Evolutionary conservation across 2,797 vertebrate genomes (phyloP).

Genomic region (Otus scops): DNA sequence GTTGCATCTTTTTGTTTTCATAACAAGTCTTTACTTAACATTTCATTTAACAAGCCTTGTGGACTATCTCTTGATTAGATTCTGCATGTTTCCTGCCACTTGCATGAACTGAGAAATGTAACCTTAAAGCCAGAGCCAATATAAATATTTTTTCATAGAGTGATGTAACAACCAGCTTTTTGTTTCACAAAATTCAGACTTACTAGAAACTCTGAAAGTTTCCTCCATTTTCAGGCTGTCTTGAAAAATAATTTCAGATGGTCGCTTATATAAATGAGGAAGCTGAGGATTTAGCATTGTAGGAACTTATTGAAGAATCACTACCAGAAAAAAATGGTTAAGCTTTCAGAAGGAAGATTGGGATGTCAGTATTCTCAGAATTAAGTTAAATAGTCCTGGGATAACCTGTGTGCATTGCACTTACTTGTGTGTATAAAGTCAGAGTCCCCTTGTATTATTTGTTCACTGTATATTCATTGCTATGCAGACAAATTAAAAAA

Average conservation of each 20-base stretch:
- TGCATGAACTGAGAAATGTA: conserved; percentile 43
- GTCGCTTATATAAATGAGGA: not conserved
- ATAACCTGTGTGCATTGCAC: not conserved
- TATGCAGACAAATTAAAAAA: not conserved
- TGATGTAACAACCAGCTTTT: conserved; percentile 31
- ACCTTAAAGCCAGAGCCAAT: conserved; percentile 43
- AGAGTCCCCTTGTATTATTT: not conserved
- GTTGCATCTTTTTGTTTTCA: conserved; percentile 53
- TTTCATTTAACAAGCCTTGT: conserved; percentile 39
- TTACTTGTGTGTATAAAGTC: not conserved
- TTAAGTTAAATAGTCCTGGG: not conserved
- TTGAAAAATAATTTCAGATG: not conserved
- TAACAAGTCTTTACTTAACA: conserved; percentile 20
- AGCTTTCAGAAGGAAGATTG: not conserved
- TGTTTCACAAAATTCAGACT: conserved; percentile 9
- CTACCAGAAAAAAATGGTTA: not conserved
- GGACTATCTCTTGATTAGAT: conserved; percentile 54
- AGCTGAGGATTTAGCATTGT: not conserved
- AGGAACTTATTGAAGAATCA: not conserved
- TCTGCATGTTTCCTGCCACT: conserved; percentile 44
- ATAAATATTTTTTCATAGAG: conserved; percentile 41
- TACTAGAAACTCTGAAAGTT: not conserved
- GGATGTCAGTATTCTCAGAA: not conserved
- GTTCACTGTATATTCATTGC: not conserved
- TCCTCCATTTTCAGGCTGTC: not conserved